Base-by-base conservation (phyloP, 2,888 invertebrate genomes). In the Mechanitis messenoides region DNA sequence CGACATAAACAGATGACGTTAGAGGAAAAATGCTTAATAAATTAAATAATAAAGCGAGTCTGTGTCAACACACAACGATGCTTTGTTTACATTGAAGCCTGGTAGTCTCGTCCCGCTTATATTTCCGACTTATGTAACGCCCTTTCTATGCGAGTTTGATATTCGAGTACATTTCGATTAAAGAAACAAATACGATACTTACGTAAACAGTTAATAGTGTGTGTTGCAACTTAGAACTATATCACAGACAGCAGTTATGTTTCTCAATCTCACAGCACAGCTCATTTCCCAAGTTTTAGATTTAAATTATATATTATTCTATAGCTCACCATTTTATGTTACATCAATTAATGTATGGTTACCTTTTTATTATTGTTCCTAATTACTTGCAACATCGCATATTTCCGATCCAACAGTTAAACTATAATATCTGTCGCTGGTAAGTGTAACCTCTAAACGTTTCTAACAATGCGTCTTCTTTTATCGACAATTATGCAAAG, bases 111-210 rank as follows among this genome's bases (percentile, higher is more conserved):
- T 47, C 55, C 45, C 55, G 33, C 47, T 46, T 56, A 59, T 53
- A 60, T 60, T 64, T 62, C 63, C 64, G 63, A 66, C 58, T 68
- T 66, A 63, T 55, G 62, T 60, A 66, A 68, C 58, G 53, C 50
- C 68, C 68, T 68, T 68, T 68, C 68, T 68, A 64, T 66, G 68
- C 66, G 66, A 59, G 60, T 63, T 63, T 57, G 68, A 69, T 68
- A 66, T 66, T 69, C 64, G 56, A 65, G 67, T 67, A 66, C 63
- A 59, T 55, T 59, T 61, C 63, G 62, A 65, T 67, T 64, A 62
- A 64, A 67, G 64, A 64, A 67, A 64, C 65, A 59, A 66, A 61
- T 56, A 62, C 62, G 53, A 45, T 50, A 28, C 65, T 69, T 69
- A 64, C 70, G 64, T 62, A 70, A 69, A 61, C 61, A 46, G 46